These are phyloP conservation scores for Agapostemon virescens DNA, from an alignment of 2,888 invertebrate species.

Conservation along the genomic window DNA sequence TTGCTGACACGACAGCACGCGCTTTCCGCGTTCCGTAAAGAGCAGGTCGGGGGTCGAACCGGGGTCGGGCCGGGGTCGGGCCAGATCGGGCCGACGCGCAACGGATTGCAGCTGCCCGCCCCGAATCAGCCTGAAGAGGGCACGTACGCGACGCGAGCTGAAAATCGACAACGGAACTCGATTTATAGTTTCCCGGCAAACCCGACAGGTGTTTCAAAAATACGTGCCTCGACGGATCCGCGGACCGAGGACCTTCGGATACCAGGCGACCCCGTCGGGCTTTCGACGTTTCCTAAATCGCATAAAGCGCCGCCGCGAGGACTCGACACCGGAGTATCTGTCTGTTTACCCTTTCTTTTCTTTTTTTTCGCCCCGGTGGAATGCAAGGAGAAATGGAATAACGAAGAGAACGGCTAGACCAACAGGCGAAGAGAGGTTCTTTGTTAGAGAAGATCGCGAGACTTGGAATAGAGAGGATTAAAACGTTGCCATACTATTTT, in stretches of 20 bases:
- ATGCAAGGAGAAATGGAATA: not conserved
- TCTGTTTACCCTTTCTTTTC: conserved; percentile 17
- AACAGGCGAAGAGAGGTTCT: not conserved
- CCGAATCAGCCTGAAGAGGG: conserved; percentile 5
- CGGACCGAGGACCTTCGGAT: not conserved
- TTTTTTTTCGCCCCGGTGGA: conserved; percentile 3
- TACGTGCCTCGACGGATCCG: conserved; percentile 39
- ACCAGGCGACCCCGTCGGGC: not conserved
- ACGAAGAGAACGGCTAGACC: not conserved
- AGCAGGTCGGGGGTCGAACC: not conserved
- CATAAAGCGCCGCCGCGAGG: not conserved
- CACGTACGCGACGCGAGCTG: conserved; percentile 24
- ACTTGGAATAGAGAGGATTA: not conserved
- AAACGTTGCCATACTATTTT: too few species aligned
- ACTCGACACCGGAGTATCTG: conserved; percentile 28
- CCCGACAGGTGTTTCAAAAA: conserved; percentile 57
- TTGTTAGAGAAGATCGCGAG: not conserved
- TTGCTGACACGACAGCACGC: conserved; percentile 56
- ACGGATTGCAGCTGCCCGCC: not conserved
- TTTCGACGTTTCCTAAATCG: conserved; percentile 40
- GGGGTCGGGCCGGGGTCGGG: not conserved
- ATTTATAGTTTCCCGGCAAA: conserved; percentile 49
- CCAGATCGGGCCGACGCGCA: not conserved
- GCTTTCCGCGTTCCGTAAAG: conserved; percentile 52
- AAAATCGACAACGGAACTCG: conserved; percentile 62